These are phyloP conservation scores for Zelleria hepariella DNA, from an alignment of 2,888 invertebrate genomes.

Conservation along the genomic window DNA sequence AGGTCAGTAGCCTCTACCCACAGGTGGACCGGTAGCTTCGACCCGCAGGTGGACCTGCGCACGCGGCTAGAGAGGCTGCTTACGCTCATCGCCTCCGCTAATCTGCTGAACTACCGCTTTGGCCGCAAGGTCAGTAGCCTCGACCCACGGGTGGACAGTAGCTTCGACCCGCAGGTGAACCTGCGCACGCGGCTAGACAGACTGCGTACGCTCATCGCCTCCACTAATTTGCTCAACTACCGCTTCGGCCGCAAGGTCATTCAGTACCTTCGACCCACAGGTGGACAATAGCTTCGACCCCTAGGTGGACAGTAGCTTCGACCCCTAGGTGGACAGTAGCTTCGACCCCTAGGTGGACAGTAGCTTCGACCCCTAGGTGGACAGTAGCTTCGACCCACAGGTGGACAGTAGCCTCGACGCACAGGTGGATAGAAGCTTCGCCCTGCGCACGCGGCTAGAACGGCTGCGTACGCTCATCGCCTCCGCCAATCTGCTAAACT, in stretches of 20 bases:
- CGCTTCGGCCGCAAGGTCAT: neutral
- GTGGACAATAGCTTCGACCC: too few species aligned
- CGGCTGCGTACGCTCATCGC: constrained; percentile 69
- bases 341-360: too few species aligned
- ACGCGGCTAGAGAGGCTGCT: constrained; percentile 60
- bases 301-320: too few species aligned
- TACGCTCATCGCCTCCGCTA: constrained; percentile 76
- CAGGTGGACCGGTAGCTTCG: constrained; percentile 32
- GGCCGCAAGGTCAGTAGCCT: constrained; percentile 76
- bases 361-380: too few species aligned
- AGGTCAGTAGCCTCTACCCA: constrained; percentile 54
- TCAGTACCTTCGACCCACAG: neutral
- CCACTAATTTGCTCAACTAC: constrained; percentile 84
- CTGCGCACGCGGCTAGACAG: constrained; percentile 57
- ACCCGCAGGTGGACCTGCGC: constrained; percentile 59
- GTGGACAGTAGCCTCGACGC: constrained; percentile 67
- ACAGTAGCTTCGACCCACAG: too few species aligned
- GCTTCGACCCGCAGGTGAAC: constrained; percentile 64
- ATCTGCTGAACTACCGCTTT: constrained; percentile 83
- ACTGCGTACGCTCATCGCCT: constrained; percentile 71
- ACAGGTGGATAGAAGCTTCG: too few species aligned
- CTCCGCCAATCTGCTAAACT: constrained; percentile 85
- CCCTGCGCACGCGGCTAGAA: constrained; percentile 56
- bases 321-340: too few species aligned
- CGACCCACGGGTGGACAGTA: neutral